Base-by-base conservation (phyloP, 2,113 vertebrate genomes). In the Syngnathus floridae region DNA sequence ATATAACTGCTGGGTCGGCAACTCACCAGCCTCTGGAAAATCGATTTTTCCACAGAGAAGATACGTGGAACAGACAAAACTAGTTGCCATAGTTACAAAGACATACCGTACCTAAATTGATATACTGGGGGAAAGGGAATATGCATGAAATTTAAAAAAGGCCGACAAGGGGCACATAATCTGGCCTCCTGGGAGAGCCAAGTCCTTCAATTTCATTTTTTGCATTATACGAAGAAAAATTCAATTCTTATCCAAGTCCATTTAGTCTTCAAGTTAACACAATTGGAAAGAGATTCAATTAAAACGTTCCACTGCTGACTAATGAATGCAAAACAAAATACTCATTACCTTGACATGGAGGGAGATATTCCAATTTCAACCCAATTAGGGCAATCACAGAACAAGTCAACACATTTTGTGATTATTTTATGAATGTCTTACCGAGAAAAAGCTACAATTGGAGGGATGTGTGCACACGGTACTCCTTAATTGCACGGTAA, bases 1-100 rank as follows among this genome's bases (percentile, higher is more conserved):
- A 74, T 72, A 69, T 62, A 77, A 82, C 78, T 77, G 80, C 80
- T 82, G 73, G 66, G 56, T 86, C 67, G 41, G 76, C 85, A 84
- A 84, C 61, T 83, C 75, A 80, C 59, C 70, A 65, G 77, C 73
- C 55, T 63, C 73, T 67, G 77, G 69, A 72, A 78, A 85, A 85
- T 86, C 60, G 59, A 85, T 87, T 71, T 71, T 77, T 72, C 40
- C 61, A 76, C 41, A 58, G 60, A 68, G 22, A 73, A 74, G 68
- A 69, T 76, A 57, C n/a, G 1, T 0, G n/a, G 67, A 61, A 60
- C 7, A 76, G 70, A 82, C 74, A 78, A 76, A 78, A 74, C 48
- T 40, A 54, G 84, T 81, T 81, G 65, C 76, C 69, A 81, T 73
- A 70, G 84, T 68, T 67, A 86, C 81, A 1, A 16, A 62, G 70